Conservation (phyloP, 2,113 vertebrate species). For the Macquaria ambigua region DNA sequence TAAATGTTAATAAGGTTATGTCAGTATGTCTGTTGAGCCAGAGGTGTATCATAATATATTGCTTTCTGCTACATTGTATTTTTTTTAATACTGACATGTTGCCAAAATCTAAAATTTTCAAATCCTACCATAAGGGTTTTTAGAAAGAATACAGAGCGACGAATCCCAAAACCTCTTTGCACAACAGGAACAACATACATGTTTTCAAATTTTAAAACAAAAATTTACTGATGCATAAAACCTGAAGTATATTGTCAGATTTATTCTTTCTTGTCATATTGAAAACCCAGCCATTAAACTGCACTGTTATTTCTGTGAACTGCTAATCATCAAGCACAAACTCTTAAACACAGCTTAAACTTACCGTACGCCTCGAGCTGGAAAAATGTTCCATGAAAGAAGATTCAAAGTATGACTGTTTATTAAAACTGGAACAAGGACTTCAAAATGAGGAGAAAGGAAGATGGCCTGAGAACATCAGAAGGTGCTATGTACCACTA, state of each 20-base stretch:
- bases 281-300: background rate
- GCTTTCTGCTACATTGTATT: background rate
- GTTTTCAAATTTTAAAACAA: background rate
- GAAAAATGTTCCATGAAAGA: constrained; percentile 1
- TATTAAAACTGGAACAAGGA: constrained; percentile 17
- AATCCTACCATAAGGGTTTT: background rate
- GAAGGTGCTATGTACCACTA: constrained; percentile 43
- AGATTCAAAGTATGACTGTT: constrained; percentile 12
- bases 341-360: background rate
- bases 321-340: background rate
- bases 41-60: background rate
- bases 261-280: background rate
- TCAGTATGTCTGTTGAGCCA: background rate
- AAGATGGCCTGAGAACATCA: constrained; percentile 32
- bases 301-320: background rate
- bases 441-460: constrained; percentile 16
- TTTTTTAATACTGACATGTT: background rate
- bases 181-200: background rate
- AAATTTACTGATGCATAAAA: background rate
- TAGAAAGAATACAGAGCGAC: background rate
- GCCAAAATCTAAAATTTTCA: background rate
- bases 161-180: background rate
- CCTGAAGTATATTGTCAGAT: background rate
- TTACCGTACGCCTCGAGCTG: background rate
- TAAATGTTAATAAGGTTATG: background rate